Base-by-base conservation (phyloP, 2,888 invertebrate species). In the Andrena bicolor region DNA sequence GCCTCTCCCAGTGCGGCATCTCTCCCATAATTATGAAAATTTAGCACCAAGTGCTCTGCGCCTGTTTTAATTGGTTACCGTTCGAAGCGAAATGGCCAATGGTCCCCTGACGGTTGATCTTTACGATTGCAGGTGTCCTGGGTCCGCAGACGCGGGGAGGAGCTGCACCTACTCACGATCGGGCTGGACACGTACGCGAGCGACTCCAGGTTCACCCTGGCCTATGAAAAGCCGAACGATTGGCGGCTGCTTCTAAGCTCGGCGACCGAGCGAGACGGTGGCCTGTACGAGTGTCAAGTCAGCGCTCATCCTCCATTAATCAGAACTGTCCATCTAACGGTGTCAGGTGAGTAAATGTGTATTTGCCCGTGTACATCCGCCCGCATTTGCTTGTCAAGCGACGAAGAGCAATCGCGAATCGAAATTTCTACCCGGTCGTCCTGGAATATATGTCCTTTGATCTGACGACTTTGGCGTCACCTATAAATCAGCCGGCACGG, bases 221-320 rank as follows among this genome's bases (percentile, higher is more conserved):
- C 96, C 77, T 96, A 96, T 91, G 96, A 96, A 89, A 95, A 96
- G 76, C 97, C 97, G 8, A 97, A 97, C 91, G 96, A 97, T 92
- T 97, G 97, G 97, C 96, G 96, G 84, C 95, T 97, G 78, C 95
- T 96, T 83, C 96, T 97, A 74, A 96, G 96, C 92, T 96, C 96
- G 92, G 96, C 97, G 84, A 96, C 96, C 78, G 96, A 97, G 91
- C 95, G 96, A 74, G 97, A 97, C 91, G 96, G 96, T 84, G 97
- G 97, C n/a, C 95, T 95, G 89, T 97, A 97, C 94, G 97, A 97
- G 93, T 97, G 97, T 89, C 97, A 97, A 94, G 96, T 97, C 85
- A 97, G 96, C n/a, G 96, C 96, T 23, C 97, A 97, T 93, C 97
- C 97, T 8, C 97, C 97, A 10, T 94, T 96, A 76, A 96, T 97